Evolutionary conservation across 2,797 vertebrate species (phyloP), one percentile per base, ranked within the genome.

Genomic region (Sternarchorhynchus goeldii): DNA sequence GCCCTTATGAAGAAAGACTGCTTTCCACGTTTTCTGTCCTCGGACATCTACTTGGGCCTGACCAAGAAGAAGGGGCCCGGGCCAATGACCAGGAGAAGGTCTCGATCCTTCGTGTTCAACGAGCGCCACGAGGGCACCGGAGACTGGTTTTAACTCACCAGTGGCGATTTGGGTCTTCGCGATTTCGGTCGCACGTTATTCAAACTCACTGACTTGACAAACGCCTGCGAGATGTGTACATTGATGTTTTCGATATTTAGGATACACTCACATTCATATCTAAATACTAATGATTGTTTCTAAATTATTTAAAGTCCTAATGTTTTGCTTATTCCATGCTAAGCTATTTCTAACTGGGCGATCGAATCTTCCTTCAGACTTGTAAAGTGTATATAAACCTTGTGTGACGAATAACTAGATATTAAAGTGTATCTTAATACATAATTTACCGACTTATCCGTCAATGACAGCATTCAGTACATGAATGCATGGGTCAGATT

Each of bases 1-100:
- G 90, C 90, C 83, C 91, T 99, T 86, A 99, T 99, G 97, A 96
- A 98, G 86, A 97, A 96, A 87, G 97, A 99, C 93, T 96, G 95
- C 86, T 99, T 97, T 74, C 94, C 93, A 0, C 92, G 97, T 58
- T 99, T 99, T 87, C 92, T 99, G 59, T 89, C 88, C 69, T 98
- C 96, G 1, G 93, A 94, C 76, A 90, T 94, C 78, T 99, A 98
- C 82, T 86, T 93, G 79, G 86, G 88, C 69, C 79, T 98, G 86
- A 85, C 92, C 73, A 92, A 89, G 85, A 93, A 88, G 63, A 93
- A 90, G 79, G 91, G 86, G 1, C 91, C 88, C 0, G 85, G 86
- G 29, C 80, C 83, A n/a, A 91, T 95, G 84, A 93, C 93, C 17
- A 91, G 96, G 83, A 92, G 96, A 79, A 90, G 96, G 84, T 99